Base-by-base conservation (phyloP, 2,797 vertebrate species). In the Ispidina lecontei region DNA sequence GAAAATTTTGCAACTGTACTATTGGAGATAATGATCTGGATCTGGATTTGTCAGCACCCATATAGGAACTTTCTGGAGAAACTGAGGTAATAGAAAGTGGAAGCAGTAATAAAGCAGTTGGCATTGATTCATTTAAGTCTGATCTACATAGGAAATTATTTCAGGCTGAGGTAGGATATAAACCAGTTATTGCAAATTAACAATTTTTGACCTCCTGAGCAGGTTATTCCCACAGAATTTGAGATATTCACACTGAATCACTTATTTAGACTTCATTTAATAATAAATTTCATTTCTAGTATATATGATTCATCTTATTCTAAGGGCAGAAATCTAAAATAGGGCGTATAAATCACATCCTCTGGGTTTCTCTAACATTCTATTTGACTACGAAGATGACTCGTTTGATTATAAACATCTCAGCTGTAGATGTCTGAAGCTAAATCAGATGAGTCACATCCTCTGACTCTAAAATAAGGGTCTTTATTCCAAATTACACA, bases 401-500 rank as follows among this genome's bases (percentile, higher is more conserved):
- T 96, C 0, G 15, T 86, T 93, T 93, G 90, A 71, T 94, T 91
- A 91, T 89, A 95, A 95, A 93, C 92, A 95, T 93, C 87, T 95
- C 84, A 91, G 86, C 81, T 93, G 83, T 96, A 78, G 88, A 86
- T 52, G 63, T 95, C 85, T 91, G 84, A 90, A 91, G 58, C 75
- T 82, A 95, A 95, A 93, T 80, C 49, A 91, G 90, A 94, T 93
- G 46, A 95, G 89, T 95, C 90, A 90, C 26, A 91, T 93, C 89
- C 81, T 90, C 87, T 85, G 65, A 85, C 78, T 96, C 88, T 89
- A 91, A 95, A 95, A 95, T 91, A 90, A 90, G 56, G 19, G 77
- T 82, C 81, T 91, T 95, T 93, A 87, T 94, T 89, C 64, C 71
- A 95, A 95, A 95, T 96, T 94, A 93, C 84, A 91, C 78, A 87